phyloP scores from a whole-genome alignment of 2,888 invertebrate genomes.

The Dioctria linearis region DNA sequence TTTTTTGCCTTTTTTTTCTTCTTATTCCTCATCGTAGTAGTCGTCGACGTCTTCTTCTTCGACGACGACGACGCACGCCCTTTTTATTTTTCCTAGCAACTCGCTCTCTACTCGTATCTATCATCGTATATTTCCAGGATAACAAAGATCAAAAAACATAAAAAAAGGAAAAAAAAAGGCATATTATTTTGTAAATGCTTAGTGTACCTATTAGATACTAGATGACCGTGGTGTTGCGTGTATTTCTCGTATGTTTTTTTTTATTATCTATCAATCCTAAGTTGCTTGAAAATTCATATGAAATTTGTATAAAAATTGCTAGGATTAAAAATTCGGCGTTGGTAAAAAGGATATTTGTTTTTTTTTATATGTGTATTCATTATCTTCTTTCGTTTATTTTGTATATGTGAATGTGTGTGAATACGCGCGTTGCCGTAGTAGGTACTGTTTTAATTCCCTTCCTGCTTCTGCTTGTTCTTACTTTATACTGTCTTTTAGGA shows the following conservation, averaged over 20 bases:
- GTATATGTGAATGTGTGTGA: background rate
- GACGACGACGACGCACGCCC: background rate
- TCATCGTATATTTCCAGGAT: background rate
- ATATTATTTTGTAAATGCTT: background rate
- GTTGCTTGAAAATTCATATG: too few relatives aligned
- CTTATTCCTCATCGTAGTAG: background rate
- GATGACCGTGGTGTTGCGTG: background rate
- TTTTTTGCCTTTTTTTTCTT: background rate
- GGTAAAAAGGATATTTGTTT: background rate
- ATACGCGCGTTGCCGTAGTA: constrained; percentile 9
- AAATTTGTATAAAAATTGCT: too few relatives aligned
- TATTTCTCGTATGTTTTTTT: background rate
- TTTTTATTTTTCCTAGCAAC: background rate
- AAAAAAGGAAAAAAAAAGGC: background rate
- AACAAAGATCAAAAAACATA: background rate
- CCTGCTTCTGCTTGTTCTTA: constrained; percentile 2
- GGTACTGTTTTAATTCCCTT: constrained; percentile 25
- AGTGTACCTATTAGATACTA: background rate
- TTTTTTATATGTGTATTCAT: background rate
- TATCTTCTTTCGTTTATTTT: background rate
- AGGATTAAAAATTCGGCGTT: background rate
- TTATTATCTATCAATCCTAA: too few relatives aligned
- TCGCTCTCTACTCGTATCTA: background rate
- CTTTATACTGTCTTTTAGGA: constrained; percentile 5
- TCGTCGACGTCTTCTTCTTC: background rate